Evolutionary conservation across 2,113 vertebrate genomes (phyloP).

Genomic region (Gopherus evgoodei): DNA sequence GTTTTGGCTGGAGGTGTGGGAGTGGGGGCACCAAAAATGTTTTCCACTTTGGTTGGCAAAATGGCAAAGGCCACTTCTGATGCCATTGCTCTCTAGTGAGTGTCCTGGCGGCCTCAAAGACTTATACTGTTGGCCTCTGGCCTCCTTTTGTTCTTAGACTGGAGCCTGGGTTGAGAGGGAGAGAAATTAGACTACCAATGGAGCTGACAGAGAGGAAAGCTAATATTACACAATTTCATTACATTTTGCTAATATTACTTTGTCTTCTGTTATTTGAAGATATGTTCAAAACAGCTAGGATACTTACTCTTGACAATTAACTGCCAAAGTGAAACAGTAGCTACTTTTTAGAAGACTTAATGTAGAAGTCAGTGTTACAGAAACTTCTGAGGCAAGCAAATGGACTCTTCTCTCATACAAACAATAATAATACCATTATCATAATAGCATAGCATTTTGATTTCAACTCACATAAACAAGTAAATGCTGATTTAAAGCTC

Average conservation of each 20-base stretch:
- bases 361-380: background rate
- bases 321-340: background rate
- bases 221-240: background rate
- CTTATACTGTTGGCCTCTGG: background rate
- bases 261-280: background rate
- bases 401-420: background rate
- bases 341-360: background rate
- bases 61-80: background rate
- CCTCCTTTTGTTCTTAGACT: background rate
- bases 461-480: background rate
- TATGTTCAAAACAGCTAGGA: background rate
- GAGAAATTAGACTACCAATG: accelerated
- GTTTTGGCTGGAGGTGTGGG: background rate
- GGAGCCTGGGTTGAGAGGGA: background rate
- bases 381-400: background rate
- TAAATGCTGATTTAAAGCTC: accelerated
- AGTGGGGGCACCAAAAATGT: background rate
- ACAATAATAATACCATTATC: accelerated
- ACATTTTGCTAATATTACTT: background rate
- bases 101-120: background rate
- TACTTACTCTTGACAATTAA: background rate
- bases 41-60: background rate
- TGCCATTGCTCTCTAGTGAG: background rate
- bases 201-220: background rate
- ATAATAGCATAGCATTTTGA: background rate